Evolutionary conservation across 2,888 invertebrate genomes (phyloP).

Genomic region (Ornithoptera alexandrae): DNA sequence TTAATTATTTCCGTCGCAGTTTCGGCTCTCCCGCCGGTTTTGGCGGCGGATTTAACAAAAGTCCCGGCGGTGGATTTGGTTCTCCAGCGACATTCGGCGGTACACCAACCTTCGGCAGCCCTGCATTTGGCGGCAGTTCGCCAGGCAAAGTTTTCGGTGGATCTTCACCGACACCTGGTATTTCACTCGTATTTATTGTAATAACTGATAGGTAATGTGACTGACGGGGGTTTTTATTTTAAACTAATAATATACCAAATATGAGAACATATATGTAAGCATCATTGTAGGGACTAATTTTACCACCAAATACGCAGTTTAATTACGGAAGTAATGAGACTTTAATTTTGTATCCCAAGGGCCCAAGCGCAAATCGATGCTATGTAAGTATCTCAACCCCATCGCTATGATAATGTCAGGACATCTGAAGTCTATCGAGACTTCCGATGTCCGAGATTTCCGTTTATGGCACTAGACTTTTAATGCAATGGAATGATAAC

Average conservation of each 20-base stretch:
- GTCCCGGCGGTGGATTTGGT: slow-evolving; percentile 62
- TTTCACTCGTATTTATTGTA: slow-evolving; percentile 29
- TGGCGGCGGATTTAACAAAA: slow-evolving; percentile 66
- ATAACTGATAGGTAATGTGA: not conserved
- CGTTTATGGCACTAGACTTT: no score
- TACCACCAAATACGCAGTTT: no score
- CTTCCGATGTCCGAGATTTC: no score
- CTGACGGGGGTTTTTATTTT: not conserved
- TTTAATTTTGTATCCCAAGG: no score
- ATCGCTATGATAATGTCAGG: not conserved
- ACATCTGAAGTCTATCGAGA: no score
- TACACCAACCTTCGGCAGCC: slow-evolving; percentile 70
- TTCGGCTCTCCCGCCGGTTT: slow-evolving; percentile 56
- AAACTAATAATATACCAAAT: no score
- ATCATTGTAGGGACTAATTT: no score
- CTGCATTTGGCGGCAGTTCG: slow-evolving; percentile 76
- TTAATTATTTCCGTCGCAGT: slow-evolving; percentile 36
- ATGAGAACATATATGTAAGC: no score
- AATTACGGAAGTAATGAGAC: no score
- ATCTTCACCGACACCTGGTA: slow-evolving; percentile 47
- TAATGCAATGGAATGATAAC: no score
- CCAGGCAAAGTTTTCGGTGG: slow-evolving; percentile 68
- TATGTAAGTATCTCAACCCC: not conserved
- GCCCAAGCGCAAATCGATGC: no score
- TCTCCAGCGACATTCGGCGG: slow-evolving; percentile 75